Conservation (phyloP, 2,797 vertebrate genomes). For the Luscinia luscinia region DNA sequence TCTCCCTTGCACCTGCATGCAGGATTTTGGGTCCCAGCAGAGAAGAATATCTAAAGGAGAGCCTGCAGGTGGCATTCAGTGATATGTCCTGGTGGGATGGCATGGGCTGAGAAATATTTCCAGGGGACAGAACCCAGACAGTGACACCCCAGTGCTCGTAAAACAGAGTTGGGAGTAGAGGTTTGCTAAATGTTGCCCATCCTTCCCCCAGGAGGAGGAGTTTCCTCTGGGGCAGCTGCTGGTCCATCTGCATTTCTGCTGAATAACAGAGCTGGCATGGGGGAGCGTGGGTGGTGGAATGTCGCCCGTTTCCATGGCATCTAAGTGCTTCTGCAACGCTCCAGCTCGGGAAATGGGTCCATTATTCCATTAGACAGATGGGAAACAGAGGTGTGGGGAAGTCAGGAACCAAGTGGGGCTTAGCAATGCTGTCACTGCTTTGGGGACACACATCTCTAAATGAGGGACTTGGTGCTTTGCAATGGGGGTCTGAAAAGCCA, state of each 20-base stretch:
- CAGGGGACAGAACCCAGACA: not conserved
- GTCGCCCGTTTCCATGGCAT: conserved; percentile 53
- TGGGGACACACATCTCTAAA: rapidly evolving
- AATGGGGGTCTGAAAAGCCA: not conserved
- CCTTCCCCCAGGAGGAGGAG: not conserved
- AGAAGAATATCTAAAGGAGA: not conserved
- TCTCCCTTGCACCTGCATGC: not conserved
- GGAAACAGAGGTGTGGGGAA: conserved; percentile 12
- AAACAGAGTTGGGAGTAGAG: rapidly evolving
- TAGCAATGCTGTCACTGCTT: not conserved
- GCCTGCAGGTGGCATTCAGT: rapidly evolving
- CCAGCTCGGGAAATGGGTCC: not conserved
- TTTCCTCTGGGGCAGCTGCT: not conserved
- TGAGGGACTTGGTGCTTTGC: not conserved
- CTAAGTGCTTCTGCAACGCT: conserved; percentile 20
- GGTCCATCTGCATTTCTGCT: conserved; percentile 32
- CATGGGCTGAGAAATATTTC: not conserved
- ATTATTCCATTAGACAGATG: conserved; percentile 18
- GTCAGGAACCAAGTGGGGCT: not conserved
- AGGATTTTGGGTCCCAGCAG: not conserved
- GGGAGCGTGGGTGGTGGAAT: conserved; percentile 47
- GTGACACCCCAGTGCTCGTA: rapidly evolving
- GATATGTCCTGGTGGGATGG: not conserved
- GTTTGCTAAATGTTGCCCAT: not conserved
- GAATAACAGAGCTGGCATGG: conserved; percentile 10